Base-by-base conservation (phyloP, 2,888 invertebrate genomes). In the Meta bourneti region DNA sequence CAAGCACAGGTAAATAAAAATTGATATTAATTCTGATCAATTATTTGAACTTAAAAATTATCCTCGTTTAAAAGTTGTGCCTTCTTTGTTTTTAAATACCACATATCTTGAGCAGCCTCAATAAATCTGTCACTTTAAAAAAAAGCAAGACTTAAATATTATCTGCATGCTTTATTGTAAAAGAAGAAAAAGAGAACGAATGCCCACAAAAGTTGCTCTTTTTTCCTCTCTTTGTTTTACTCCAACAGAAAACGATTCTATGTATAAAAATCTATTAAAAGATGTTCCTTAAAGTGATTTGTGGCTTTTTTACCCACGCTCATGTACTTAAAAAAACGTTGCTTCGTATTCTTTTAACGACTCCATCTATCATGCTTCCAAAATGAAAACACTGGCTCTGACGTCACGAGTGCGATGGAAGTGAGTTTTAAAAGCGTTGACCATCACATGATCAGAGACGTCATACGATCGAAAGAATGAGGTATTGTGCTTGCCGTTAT, bases 301-400 rank as follows among this genome's bases (percentile, higher is more conserved):
- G 79, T 79, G 79, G 61, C 69, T 61, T 61, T 34, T 48, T 79
- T 79, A 69, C 79, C 54, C 79, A 34, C 79, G 69, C 79, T 20
- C 5, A 34, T 11, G 79, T 79, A 20, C 75, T 49, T 84, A 75
- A 84, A 84, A 74, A 34, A 84, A 34, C 74, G 61, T 19, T 16
- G 51, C 74, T 74, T 84, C 82, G 19, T 71, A 51, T 71, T 84
- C 34, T 74, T 84, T 84, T 84, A 84, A 75, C 74, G 84, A 75
- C 84, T 79, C 34, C 79, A 61, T 79, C 61, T 52, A 75, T 84
- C 74, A 84, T 54, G 74, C 52, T 84, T 74, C 34, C 74, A 48
- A 84, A 84, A 84, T 84, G 54, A 75, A 84, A 61, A 48, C 61
- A 74, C 20, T 19, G 34, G 11, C 9, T 11, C 54, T 75, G 52